Evolutionary conservation across 1,140 invertebrate genomes (phyloP).

Genomic region (Rhagoletis zephyria): DNA sequence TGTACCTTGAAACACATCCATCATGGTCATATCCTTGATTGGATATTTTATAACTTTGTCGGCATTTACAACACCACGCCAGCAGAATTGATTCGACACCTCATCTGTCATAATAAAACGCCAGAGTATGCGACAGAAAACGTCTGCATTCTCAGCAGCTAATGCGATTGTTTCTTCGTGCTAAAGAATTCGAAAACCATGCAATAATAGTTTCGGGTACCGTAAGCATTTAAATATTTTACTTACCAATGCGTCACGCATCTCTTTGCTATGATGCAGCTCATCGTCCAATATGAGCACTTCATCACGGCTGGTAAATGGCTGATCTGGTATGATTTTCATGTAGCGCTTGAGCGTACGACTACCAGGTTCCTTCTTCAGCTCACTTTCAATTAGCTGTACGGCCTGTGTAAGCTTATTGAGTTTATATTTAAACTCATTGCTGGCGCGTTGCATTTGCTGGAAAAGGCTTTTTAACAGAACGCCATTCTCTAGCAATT

Average conservation of each 20-base stretch:
- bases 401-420: conserved; percentile 31
- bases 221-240: neutral
- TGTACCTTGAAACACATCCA: conserved; percentile 43
- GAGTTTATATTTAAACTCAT: conserved; percentile 53
- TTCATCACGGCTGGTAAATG: conserved; percentile 35
- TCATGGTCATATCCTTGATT: conserved; percentile 51
- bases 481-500: conserved; percentile 1
- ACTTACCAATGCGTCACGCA: conserved; percentile 40
- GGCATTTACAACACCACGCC: conserved; percentile 7
- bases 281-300: conserved; percentile 46
- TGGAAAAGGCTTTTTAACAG: conserved; percentile 19
- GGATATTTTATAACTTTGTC: conserved; percentile 49
- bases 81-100: conserved; percentile 38
- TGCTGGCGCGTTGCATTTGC: conserved; percentile 26
- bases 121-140: conserved; percentile 27
- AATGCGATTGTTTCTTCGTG: conserved; percentile 42
- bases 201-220: too few relatives aligned
- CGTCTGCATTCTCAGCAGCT: neutral
- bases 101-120: conserved; percentile 53
- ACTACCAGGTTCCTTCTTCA: conserved; percentile 19
- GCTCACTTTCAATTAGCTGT: conserved; percentile 10
- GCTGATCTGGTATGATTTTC: conserved; percentile 53
- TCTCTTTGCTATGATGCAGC: conserved; percentile 48
- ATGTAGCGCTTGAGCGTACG: conserved; percentile 28
- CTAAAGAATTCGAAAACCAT: neutral